A percentile compares a stretch with the other conserved stretches of the same genome.
phyloP scores from a whole-genome alignment of 2,888 invertebrate species.

The Tenthredo distinguenda region DNA sequence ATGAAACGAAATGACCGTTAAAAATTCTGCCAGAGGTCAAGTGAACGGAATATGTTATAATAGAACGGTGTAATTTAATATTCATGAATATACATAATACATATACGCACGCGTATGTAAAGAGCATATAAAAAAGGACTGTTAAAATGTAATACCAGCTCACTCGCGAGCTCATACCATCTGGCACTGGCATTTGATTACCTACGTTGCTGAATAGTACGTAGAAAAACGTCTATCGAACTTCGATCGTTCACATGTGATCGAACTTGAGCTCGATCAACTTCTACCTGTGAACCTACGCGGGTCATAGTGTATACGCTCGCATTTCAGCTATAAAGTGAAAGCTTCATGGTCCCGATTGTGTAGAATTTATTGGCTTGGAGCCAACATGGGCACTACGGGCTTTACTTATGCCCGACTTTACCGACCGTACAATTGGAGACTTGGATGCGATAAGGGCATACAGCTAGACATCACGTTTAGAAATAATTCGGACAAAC shows the following conservation, averaged over 20 bases:
- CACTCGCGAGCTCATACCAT: background rate
- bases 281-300: background rate
- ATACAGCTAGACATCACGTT: background rate
- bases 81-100: background rate
- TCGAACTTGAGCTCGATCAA: background rate
- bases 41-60: background rate
- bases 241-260: background rate
- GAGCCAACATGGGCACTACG: background rate
- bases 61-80: background rate
- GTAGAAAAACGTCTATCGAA: background rate
- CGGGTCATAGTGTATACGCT: background rate
- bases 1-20: background rate
- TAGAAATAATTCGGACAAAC: background rate
- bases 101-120: background rate
- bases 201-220: background rate
- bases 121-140: background rate
- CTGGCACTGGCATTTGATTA: background rate
- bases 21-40: background rate
- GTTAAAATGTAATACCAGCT: background rate
- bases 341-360: background rate
- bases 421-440: background rate
- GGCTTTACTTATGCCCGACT: background rate
- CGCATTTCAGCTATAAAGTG: background rate
- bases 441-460: background rate
- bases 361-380: background rate